Base-by-base conservation (phyloP, 2,797 vertebrate genomes). In the Xyrichtys novacula region DNA sequence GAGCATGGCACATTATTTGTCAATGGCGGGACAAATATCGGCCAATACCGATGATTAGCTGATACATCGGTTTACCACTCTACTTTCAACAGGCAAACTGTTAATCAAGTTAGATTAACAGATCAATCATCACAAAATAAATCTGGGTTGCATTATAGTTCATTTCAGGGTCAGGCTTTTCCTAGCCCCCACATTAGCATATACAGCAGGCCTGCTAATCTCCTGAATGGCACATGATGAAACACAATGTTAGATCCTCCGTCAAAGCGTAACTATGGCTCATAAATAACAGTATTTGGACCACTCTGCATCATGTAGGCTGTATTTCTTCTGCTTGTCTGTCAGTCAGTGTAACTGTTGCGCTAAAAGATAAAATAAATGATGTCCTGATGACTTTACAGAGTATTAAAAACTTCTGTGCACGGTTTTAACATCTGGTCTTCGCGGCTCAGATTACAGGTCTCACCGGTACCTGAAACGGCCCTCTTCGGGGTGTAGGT, bases 401-500 rank as follows among this genome's bases (percentile, higher is more conserved):
- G 17, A 39, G n/a, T 11, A 54, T 23, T 38, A 16, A 31, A 36
- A 61, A 49, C 22, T 20, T 10, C 26, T 40, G 38, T 20, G 25
- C 25, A 28, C 1, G 0, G 32, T 40, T 52, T 26, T 40, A 1
- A 15, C 47, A 28, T 49, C 50, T 8, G 28, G 36, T 50, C 47
- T 48, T 62, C 29, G 12, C 42, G 28, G 70, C 43, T 50, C 12
- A 0, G 16, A 29, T 66, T 39, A 56, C 42, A 20, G n/a, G 11
- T 60, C 40, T 59, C 34, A 28, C 19, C 6, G 14, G 12, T 74
- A 69, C 64, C 55, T 58, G 22, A 62, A 46, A 25, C 56, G 43
- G 26, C 43, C 49, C 19, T n/a, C 36, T 46, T 19, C 49, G 1
- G 3, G 16, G 19, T 34, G 16, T 31, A 26, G 10, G 59, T 31